These are phyloP conservation scores for Kuschelorhynchus macadamiae DNA, from an alignment of 2,888 invertebrate species.

Conservation along the genomic window DNA sequence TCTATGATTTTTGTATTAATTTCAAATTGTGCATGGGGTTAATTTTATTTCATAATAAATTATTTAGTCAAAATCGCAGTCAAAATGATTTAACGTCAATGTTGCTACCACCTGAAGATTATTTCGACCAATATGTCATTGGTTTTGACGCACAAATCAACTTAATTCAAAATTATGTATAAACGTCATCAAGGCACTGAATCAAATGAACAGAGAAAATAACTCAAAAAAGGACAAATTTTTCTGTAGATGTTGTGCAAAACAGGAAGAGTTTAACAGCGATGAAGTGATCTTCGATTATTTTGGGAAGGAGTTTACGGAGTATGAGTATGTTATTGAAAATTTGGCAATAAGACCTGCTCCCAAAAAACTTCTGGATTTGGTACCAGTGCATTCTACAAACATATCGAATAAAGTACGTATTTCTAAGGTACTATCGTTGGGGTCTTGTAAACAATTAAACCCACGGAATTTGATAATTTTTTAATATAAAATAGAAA, in stretches of 20 bases:
- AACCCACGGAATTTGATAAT: no score
- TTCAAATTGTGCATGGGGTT: no score
- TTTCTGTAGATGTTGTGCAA: slow-evolving; percentile 46
- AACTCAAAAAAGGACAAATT: slow-evolving; percentile 14
- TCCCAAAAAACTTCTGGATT: slow-evolving; percentile 53
- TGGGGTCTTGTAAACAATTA: no score
- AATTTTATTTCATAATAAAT: no score
- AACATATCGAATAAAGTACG: slow-evolving; percentile 34
- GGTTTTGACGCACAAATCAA: no score
- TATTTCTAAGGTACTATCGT: slow-evolving; percentile 23
- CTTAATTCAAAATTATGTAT: slow-evolving; percentile 13
- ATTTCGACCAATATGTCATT: no score
- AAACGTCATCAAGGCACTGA: slow-evolving; percentile 5
- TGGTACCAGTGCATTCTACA: slow-evolving; percentile 35
- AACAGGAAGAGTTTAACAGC: slow-evolving; percentile 34
- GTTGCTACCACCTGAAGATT: no score
- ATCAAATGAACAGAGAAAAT: slow-evolving; percentile 30
- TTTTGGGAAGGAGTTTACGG: slow-evolving; percentile 53
- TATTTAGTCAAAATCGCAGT: no score
- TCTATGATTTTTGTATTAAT: no score
- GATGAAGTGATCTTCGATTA: slow-evolving; percentile 49
- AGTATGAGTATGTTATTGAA: slow-evolving; percentile 56
- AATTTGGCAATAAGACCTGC: slow-evolving; percentile 53
- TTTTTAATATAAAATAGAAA: no score
- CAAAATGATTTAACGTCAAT: no score